These are phyloP conservation scores for Petrolisthes manimaculis DNA, from an alignment of 2,888 invertebrate species.

Conservation along the genomic window DNA sequence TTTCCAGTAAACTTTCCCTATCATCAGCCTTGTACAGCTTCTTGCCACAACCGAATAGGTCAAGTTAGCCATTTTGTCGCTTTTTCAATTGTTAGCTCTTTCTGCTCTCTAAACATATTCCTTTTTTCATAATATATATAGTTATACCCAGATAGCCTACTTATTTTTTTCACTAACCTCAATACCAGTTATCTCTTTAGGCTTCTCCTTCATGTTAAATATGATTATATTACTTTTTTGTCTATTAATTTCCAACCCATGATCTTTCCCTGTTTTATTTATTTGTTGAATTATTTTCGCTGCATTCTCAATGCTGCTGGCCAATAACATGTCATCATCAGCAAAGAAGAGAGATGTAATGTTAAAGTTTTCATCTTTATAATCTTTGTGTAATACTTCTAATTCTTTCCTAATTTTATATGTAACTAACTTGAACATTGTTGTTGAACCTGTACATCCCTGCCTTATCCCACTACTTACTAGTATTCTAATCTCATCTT, in stretches of 20 bases:
- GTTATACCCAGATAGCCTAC: too few species aligned
- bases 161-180: too few species aligned
- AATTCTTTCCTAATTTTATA: conserved; percentile 8
- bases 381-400: background rate
- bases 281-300: background rate
- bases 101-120: background rate
- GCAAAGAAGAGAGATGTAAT: conserved; percentile 9
- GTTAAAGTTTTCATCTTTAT: background rate
- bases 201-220: background rate
- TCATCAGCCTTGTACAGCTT: background rate
- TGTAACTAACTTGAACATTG: background rate
- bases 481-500: background rate
- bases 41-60: background rate
- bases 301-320: background rate
- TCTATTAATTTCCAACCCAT: too few species aligned
- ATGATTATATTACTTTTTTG: background rate
- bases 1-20: background rate
- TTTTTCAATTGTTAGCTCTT: conserved; percentile 13
- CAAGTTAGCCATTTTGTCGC: background rate
- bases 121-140: too few species aligned
- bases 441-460: conserved; percentile 14
- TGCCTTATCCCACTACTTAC: conserved; percentile 3
- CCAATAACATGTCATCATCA: conserved; percentile 5
- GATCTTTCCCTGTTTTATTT: too few species aligned
- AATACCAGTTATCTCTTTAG: too few species aligned